phyloP scores from a whole-genome alignment of 2,797 vertebrate genomes.

The Anableps anableps region DNA sequence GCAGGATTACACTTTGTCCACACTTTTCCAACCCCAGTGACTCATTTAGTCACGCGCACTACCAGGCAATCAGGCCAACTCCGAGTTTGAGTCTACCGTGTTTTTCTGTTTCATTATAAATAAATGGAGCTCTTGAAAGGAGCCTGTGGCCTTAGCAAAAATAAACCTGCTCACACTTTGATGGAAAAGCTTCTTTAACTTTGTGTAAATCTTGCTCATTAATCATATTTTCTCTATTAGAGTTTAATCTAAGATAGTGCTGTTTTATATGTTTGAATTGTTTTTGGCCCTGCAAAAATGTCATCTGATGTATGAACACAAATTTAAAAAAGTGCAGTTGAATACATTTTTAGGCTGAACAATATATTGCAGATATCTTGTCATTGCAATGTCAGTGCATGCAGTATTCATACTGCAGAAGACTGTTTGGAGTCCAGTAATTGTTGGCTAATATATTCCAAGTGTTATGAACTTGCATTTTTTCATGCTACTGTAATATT shows the following conservation, averaged over 20 bases:
- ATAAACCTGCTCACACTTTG: background rate
- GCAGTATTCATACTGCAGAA: background rate
- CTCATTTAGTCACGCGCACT: slow-evolving; percentile 10
- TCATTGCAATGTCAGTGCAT: background rate
- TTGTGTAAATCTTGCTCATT: slow-evolving; percentile 3
- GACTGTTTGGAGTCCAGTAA: background rate
- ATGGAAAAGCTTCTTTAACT: background rate
- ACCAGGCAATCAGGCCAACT: slow-evolving; percentile 7
- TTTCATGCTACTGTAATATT: background rate
- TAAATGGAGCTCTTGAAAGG: slow-evolving; percentile 6
- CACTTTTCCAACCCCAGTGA: slow-evolving; percentile 32
- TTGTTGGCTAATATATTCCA: background rate
- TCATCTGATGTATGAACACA: background rate
- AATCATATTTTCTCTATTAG: slow-evolving; percentile 1
- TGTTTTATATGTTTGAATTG: background rate
- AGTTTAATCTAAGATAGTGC: background rate
- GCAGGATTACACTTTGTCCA: slow-evolving; percentile 53
- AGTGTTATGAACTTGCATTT: background rate
- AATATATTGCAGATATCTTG: background rate
- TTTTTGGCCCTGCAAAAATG: background rate
- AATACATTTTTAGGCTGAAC: background rate
- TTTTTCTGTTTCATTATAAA: slow-evolving; percentile 12
- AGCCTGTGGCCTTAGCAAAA: background rate
- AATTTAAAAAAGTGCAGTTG: background rate
- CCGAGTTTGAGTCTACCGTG: background rate